These are phyloP conservation scores for Solenopsis invicta DNA, from an alignment of 1,140 invertebrate species.

Conservation along the genomic window DNA sequence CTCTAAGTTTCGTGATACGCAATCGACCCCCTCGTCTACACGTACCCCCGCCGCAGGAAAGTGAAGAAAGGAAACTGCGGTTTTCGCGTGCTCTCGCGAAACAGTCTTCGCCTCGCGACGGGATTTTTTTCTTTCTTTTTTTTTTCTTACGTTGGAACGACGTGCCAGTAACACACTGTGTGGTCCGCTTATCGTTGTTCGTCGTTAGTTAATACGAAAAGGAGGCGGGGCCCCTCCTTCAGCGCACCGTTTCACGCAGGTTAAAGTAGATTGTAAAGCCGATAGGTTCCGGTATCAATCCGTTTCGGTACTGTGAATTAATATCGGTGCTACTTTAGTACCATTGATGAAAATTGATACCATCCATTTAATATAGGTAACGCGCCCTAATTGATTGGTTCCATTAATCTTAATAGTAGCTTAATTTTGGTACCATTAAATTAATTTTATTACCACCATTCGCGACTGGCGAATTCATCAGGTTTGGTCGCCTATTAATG, in stretches of 20 bases:
- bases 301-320: background rate
- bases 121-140: background rate
- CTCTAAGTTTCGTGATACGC: too few relatives aligned
- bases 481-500: conserved; percentile 7
- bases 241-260: too few relatives aligned
- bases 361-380: background rate
- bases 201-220: conserved; percentile 25
- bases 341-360: conserved; percentile 19
- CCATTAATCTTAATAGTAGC: conserved; percentile 28
- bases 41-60: too few relatives aligned
- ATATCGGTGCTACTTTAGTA: conserved; percentile 8
- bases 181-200: conserved; percentile 58
- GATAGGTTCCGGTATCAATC: background rate
- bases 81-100: background rate
- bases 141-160: background rate
- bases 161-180: conserved; percentile 38
- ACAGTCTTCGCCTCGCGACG: background rate
- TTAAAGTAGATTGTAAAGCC: conserved; percentile 9
- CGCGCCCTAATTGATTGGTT: conserved; percentile 2
- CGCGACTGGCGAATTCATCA: background rate
- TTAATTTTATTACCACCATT: conserved; percentile 16
- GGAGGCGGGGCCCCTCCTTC: background rate
- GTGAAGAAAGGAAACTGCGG: background rate
- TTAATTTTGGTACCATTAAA: conserved; percentile 1
- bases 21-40: too few relatives aligned